phyloP scores from a whole-genome alignment of 2,113 vertebrate species.

The Ochotona princeps region DNA sequence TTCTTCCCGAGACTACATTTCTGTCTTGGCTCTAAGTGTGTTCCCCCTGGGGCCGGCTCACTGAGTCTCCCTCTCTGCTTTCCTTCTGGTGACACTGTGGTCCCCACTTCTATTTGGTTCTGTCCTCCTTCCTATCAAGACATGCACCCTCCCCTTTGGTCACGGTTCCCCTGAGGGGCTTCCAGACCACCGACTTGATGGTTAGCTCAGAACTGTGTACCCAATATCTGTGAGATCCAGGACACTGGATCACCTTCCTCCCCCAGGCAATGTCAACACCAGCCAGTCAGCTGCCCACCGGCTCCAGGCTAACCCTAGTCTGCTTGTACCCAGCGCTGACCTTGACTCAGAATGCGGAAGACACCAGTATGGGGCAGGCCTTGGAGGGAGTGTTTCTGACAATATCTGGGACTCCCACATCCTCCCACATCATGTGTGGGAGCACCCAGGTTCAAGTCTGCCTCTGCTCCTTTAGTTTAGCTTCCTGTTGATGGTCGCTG shows the following conservation, averaged over 20 bases:
- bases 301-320: not conserved
- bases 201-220: too few species aligned
- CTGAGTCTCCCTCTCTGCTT: not conserved
- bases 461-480: too few species aligned
- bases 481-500: too few species aligned
- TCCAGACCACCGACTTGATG: not conserved
- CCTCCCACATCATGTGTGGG: too few species aligned
- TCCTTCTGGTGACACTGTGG: not conserved
- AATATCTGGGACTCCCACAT: too few species aligned
- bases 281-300: not conserved
- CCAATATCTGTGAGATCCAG: too few species aligned
- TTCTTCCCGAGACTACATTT: slow-evolving; percentile 1
- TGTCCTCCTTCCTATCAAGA: not conserved
- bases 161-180: too few species aligned
- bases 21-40: not conserved
- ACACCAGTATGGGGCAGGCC: too few species aligned
- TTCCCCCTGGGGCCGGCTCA: not conserved
- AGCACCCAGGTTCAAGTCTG: too few species aligned
- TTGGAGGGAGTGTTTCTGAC: too few species aligned
- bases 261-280: not conserved
- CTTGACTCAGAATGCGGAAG: not conserved
- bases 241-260: not conserved
- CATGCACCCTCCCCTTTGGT: not conserved
- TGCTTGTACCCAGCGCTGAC: not conserved
- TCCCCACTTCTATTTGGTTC: not conserved